Base-by-base conservation (phyloP, 2,797 vertebrate species). In the Enteromius unitaeniatus region DNA sequence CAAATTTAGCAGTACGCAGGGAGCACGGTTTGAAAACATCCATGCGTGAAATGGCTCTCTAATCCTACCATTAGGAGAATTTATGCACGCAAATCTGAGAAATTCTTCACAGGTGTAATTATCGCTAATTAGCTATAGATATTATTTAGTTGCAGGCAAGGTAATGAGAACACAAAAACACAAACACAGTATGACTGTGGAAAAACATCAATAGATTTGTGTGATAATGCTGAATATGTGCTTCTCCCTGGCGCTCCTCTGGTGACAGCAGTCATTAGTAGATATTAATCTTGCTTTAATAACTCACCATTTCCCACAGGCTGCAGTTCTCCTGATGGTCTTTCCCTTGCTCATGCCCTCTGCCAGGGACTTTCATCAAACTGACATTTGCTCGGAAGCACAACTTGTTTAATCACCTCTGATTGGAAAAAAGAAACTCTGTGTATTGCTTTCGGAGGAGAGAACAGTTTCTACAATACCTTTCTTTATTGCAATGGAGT, bases 261-360 rank as follows among this genome's bases (percentile, higher is more conserved):
- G 49, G 34, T 45, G 82, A 85, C 79, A 83, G 79, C 40, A 81
- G 78, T 90, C 89, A 90, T 89, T 90, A 89, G 86, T 81, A 78
- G 82, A 77, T 84, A 85, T 86, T 88, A 84, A 89, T 91, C 84
- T 86, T 80, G 78, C 70, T 82, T 85, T 87, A 87, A 89, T 88
- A 85, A 74, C 68, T 78, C 13, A 1, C 37, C 23, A 23, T 81
- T 81, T 81, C 88, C 87, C 26, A 55, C 19, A 80, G 81, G 84
- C 80, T 58, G 82, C 53, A 78, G 79, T 69, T 80, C 75, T 62
- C 21, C 72, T 53, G 55, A 60, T 78, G 82, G 51, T 37, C 15
- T 64, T 69, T 64, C 45, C 58, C 70, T 82, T 67, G 60, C 67
- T 84, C 69, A 34, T 42, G 47, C 73, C 77, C 79, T 84, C 74